Conservation (phyloP, 2,797 vertebrate genomes). For the Aselliscus stoliczkanus region DNA sequence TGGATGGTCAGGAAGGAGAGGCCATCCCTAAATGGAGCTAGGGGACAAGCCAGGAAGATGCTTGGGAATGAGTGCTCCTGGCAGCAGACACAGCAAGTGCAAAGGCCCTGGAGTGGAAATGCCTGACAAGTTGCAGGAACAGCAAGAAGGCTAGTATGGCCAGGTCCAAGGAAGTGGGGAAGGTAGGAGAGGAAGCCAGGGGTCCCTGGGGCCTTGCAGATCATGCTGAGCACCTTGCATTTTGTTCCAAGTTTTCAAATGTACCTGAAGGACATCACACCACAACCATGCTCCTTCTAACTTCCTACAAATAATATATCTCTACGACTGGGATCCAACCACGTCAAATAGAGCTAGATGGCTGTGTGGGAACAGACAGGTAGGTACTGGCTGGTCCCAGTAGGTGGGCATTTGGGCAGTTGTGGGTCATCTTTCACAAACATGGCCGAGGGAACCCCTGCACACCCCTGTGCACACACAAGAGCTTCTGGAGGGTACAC, state of each 20-base stretch:
- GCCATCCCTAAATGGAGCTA: background rate
- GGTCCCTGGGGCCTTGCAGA: background rate
- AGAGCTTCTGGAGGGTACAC: background rate
- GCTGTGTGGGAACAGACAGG: rapidly evolving
- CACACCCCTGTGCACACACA: rapidly evolving
- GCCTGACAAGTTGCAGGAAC: background rate
- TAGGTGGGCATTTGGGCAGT: no score
- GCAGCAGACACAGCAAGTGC: background rate
- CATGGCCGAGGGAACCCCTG: background rate
- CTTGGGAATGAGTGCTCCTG: background rate
- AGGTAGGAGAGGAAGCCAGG: background rate
- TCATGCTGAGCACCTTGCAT: background rate
- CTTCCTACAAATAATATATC: background rate
- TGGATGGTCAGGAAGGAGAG: background rate
- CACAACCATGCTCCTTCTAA: background rate
- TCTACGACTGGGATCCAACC: background rate
- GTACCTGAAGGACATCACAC: background rate
- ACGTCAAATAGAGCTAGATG: background rate
- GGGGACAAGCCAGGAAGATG: background rate
- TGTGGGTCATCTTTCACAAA: background rate
- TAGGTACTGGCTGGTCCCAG: rapidly evolving
- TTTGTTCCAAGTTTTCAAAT: background rate
- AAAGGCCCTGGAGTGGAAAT: background rate
- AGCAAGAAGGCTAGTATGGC: background rate
- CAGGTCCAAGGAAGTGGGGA: background rate